Evolutionary conservation across 2,113 vertebrate genomes (phyloP).

Genomic region (Microcebus griseorufus): DNA sequence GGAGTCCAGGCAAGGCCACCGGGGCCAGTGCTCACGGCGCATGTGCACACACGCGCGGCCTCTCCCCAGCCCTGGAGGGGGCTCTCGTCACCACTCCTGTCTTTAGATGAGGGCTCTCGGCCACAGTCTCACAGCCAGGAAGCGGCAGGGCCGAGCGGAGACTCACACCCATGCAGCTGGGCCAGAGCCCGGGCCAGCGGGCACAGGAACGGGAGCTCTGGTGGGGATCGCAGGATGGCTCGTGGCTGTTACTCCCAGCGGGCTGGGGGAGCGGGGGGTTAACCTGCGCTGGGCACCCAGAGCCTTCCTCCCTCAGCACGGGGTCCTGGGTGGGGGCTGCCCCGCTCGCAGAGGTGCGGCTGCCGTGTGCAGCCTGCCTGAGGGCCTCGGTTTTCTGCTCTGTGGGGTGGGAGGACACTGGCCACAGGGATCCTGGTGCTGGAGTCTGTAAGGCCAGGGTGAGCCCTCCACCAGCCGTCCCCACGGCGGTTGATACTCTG

Average conservation of each 20-base stretch:
- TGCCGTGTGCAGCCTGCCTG: rapidly evolving
- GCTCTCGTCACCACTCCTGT: rapidly evolving
- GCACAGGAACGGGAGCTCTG: rapidly evolving
- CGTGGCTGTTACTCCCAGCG: rapidly evolving
- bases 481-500: not conserved
- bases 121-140: not conserved
- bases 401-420: not conserved
- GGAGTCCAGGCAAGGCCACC: rapidly evolving
- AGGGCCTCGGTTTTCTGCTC: not conserved
- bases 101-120: not conserved
- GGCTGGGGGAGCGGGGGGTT: rapidly evolving
- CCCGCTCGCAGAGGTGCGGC: not conserved
- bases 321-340: rapidly evolving
- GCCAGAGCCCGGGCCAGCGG: not conserved
- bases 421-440: not conserved
- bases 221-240: not conserved
- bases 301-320: not conserved
- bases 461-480: rapidly evolving
- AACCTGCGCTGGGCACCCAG: not conserved
- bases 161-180: not conserved
- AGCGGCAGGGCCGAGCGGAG: too few relatives aligned
- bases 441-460: rapidly evolving
- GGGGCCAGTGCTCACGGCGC: not conserved
- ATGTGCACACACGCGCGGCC: rapidly evolving
- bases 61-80: not conserved